Conservation (phyloP, 2,797 vertebrate genomes). For the Eulemur mongoz region DNA sequence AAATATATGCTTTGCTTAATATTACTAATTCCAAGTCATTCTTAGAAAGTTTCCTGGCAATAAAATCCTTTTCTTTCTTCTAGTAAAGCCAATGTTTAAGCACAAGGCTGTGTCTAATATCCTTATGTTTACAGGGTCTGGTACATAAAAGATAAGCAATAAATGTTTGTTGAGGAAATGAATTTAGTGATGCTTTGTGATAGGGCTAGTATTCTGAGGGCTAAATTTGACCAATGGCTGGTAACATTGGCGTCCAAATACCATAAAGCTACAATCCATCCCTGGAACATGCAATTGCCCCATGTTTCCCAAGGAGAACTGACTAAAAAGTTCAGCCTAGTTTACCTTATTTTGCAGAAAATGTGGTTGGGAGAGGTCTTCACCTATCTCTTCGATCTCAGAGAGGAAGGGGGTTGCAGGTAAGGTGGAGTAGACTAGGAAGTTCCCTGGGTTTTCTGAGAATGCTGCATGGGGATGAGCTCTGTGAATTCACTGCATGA, state of each 20-base stretch:
- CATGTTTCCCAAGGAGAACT: neutral
- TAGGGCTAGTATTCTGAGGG: neutral
- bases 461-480: neutral
- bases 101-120: neutral
- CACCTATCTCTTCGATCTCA: neutral
- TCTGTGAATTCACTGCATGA: neutral
- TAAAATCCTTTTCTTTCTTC: neutral
- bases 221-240: neutral
- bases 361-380: neutral
- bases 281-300: neutral
- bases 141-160: neutral
- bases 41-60: neutral
- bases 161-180: neutral
- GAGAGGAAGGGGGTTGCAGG: neutral
- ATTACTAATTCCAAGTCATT: neutral
- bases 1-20: neutral
- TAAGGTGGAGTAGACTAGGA: neutral
- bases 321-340: neutral
- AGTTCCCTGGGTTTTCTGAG: neutral
- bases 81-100: neutral
- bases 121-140: neutral
- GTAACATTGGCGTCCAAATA: neutral
- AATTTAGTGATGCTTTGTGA: neutral
- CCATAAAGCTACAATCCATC: neutral
- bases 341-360: conserved; percentile 45